Base-by-base conservation (phyloP, 2,113 vertebrate species). In the Vidua macroura region DNA sequence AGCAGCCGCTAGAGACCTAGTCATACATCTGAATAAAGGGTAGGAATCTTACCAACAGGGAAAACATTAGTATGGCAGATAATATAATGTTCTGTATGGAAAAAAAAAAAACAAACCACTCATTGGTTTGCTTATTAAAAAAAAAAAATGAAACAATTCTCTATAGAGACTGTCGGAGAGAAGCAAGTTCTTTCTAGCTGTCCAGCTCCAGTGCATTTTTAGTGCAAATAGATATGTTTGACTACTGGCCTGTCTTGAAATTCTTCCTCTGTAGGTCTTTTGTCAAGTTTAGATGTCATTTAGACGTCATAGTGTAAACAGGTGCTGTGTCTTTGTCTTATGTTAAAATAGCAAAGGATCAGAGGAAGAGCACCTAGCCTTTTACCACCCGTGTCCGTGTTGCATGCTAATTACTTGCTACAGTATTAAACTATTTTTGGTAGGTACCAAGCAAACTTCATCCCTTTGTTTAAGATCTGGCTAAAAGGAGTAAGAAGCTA, bases 51-150 rank as follows among this genome's bases (percentile, higher is more conserved):
- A 91, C 24, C 37, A 67, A 90, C 59, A 90, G 3, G 8, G n/a
- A 92, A 90, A 92, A 89, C 39, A 91, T 91, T 70, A 94, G 22
- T 20, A 60, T 44, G 37, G 60, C 25, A 81, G 64, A 96, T 35
- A 93, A 83, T 51, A 69, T 44, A 70, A 90, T 49, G 60, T 78
- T 67, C 41, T 55, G 11, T 39, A 56, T 24, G n/a, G 53, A 74
- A 87, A 83, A 95, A 86, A 14, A 14, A 48, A 7, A 84, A 14
- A 48, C 6, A 69, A 77, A 14, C 82, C 82, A 83, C 23, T 33
- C 35, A 2, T 79, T 1, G 11, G 20, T 85, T 76, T 85, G 15
- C 15, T 63, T 77, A 31, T 81, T 79, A 44, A 2, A 43, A 35
- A 2, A 43, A 41, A 70, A 59, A 59, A 51, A 35, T 8, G 35